Conservation (phyloP, 2,113 vertebrate genomes). For the Hiodon alosoides region DNA sequence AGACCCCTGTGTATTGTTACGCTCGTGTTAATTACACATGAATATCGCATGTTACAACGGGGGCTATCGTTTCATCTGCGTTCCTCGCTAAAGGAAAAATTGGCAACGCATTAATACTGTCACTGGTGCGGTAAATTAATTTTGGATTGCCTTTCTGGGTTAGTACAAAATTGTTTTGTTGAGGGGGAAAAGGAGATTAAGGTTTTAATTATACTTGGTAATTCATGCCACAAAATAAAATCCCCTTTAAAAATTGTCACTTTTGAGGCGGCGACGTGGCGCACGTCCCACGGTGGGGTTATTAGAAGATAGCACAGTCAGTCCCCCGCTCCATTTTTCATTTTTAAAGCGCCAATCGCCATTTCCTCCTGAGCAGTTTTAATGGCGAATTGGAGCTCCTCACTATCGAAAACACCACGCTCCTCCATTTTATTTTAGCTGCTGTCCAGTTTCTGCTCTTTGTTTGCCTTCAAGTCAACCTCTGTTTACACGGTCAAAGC, state of each 20-base stretch:
- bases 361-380: conserved; percentile 32
- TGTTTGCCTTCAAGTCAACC: too few relatives aligned
- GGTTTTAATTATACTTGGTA: conserved; percentile 67
- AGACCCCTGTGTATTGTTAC: conserved; percentile 37
- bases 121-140: conserved; percentile 69
- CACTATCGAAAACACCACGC: conserved; percentile 27
- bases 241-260: conserved; percentile 53
- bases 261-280: conserved; percentile 45
- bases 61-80: conserved; percentile 44
- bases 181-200: conserved; percentile 64
- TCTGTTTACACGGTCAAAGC: too few relatives aligned
- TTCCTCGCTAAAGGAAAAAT: conserved; percentile 27
- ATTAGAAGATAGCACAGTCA: conserved; percentile 43
- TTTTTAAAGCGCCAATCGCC: conserved; percentile 26
- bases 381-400: conserved; percentile 31
- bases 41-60: conserved; percentile 53
- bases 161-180: conserved; percentile 68
- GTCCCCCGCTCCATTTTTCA: conserved; percentile 31
- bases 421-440: background rate
- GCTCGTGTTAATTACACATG: conserved; percentile 50
- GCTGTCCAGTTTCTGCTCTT: too few relatives aligned
- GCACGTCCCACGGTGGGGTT: conserved; percentile 36
- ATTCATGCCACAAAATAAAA: conserved; percentile 66
- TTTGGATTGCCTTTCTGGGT: conserved; percentile 67
- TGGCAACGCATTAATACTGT: conserved; percentile 62